phyloP scores from a whole-genome alignment of 1,140 invertebrate species.

The Apis cerana region DNA sequence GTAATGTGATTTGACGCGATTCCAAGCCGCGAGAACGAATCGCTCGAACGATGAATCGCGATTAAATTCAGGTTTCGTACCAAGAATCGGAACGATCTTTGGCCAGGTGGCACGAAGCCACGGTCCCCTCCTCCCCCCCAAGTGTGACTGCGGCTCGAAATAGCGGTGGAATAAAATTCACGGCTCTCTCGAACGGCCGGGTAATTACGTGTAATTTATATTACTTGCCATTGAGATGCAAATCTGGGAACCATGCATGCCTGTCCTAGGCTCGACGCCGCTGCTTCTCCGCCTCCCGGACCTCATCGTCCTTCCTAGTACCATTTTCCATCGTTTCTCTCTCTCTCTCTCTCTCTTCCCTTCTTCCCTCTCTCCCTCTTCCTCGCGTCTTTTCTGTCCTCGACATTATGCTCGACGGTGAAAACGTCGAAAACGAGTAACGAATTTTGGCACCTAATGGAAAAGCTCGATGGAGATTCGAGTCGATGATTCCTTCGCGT shows the following conservation, averaged over 20 bases:
- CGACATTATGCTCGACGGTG: neutral
- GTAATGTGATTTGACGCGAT: neutral
- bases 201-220: slow-evolving; percentile 82
- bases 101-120: neutral
- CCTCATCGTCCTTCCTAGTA: slow-evolving; percentile 16
- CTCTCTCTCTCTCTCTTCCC: neutral
- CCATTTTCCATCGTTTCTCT: slow-evolving; percentile 30
- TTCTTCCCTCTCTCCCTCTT: no score
- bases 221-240: slow-evolving; percentile 81
- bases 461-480: neutral
- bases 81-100: slow-evolving; percentile 17
- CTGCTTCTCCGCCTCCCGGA: slow-evolving; percentile 23
- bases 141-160: slow-evolving; percentile 68
- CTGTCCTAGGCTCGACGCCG: slow-evolving; percentile 49
- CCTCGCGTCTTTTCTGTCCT: slow-evolving; percentile 2
- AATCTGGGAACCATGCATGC: slow-evolving; percentile 73
- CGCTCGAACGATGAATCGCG: neutral
- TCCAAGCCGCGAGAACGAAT: neutral
- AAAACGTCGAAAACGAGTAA: neutral
- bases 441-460: neutral
- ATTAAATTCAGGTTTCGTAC: neutral
- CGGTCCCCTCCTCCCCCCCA: neutral
- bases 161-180: slow-evolving; percentile 75
- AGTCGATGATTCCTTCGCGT: no score
- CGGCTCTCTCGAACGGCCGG: slow-evolving; percentile 72